phyloP scores from a whole-genome alignment of 1,140 invertebrate species.

The Sinella curviseta region DNA sequence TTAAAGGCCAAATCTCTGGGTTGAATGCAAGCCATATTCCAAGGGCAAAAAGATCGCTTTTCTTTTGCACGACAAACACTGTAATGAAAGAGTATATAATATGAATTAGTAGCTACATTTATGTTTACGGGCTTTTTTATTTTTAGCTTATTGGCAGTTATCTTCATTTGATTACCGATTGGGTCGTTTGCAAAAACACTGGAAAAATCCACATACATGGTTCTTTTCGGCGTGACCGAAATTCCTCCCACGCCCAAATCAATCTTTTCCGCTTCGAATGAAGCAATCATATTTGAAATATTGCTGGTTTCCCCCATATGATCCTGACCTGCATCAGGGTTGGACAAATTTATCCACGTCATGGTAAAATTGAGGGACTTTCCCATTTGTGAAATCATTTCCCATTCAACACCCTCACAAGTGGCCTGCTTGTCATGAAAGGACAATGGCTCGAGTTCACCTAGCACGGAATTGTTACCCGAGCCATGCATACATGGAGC shows the following conservation, averaged over 20 bases:
- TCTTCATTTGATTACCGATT: slow-evolving; percentile 36
- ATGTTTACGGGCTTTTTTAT: background rate
- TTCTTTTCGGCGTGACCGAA: slow-evolving; percentile 24
- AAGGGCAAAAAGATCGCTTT: slow-evolving; percentile 38
- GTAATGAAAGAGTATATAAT: background rate
- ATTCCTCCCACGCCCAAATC: slow-evolving; percentile 39
- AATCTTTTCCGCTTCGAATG: slow-evolving; percentile 26
- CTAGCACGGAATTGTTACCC: no score
- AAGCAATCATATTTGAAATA: slow-evolving; percentile 33
- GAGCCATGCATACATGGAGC: background rate
- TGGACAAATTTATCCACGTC: slow-evolving; percentile 28
- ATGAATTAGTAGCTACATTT: background rate
- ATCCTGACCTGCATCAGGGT: background rate
- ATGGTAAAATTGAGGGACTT: slow-evolving; percentile 34
- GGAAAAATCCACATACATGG: slow-evolving; percentile 29
- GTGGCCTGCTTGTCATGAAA: background rate
- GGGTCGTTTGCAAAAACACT: slow-evolving; percentile 40
- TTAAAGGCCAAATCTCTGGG: slow-evolving; percentile 38
- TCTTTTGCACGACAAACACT: slow-evolving; percentile 42
- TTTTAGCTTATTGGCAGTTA: background rate
- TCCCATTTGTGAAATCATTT: slow-evolving; percentile 35
- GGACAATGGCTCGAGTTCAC: no score
- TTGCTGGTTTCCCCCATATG: background rate
- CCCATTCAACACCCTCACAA: slow-evolving; percentile 40
- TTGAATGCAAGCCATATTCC: slow-evolving; percentile 44